These are phyloP conservation scores for Aepyceros melampus DNA, from an alignment of 2,113 vertebrate genomes.

Conservation along the genomic window DNA sequence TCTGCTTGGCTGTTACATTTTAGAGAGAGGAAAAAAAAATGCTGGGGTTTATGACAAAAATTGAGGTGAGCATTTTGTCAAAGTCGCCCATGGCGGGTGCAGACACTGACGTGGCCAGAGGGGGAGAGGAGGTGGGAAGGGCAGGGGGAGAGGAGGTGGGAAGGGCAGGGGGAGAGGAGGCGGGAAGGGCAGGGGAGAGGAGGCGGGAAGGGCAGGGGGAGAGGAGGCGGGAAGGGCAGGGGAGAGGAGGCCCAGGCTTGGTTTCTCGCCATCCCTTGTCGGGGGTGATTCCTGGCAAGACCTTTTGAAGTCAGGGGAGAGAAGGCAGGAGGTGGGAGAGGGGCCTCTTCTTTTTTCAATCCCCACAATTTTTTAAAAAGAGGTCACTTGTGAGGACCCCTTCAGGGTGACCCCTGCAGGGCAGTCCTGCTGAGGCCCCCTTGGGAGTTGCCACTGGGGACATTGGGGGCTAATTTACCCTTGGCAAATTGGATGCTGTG, in stretches of 20 bases:
- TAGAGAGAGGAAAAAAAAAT: background rate
- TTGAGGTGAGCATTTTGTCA: background rate
- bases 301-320: background rate
- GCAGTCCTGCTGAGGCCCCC: background rate
- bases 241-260: background rate
- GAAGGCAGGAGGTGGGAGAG: background rate
- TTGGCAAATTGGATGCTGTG: accelerated
- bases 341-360: background rate
- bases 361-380: background rate
- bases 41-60: background rate
- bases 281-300: background rate
- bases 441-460: accelerated
- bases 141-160: accelerated
- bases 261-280: accelerated
- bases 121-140: background rate
- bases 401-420: background rate
- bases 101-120: background rate
- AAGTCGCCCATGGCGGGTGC: accelerated
- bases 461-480: accelerated
- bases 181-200: too few species aligned
- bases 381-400: background rate
- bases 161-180: too few species aligned
- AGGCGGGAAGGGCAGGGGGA: background rate
- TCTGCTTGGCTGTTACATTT: slow-evolving; percentile 70
- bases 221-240: too few species aligned